A percentile compares a stretch with the other conserved stretches of the same genome.
Conservation (phyloP, 2,888 invertebrate genomes). For the Capitulum mitella region DNA sequence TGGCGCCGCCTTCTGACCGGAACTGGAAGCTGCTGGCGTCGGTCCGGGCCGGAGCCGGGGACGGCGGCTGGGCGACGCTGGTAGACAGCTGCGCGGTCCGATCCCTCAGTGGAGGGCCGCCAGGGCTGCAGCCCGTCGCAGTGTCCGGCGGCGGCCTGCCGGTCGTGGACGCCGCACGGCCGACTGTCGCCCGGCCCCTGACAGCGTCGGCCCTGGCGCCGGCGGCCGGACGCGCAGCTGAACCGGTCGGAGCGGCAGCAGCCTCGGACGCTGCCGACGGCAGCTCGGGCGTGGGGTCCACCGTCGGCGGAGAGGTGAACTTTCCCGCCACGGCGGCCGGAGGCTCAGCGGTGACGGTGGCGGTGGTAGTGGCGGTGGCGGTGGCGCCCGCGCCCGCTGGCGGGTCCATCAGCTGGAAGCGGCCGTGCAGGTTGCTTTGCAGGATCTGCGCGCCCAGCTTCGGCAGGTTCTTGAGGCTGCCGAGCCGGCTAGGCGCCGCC, state of each 20-base stretch:
- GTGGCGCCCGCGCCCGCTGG: too few relatives aligned
- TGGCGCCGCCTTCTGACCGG: not conserved
- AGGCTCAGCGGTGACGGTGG: too few relatives aligned
- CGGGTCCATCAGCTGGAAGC: conserved; percentile 13
- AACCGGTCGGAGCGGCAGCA: too few relatives aligned
- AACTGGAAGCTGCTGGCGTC: conserved; percentile 5
- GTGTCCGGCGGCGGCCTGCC: too few relatives aligned
- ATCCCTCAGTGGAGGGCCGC: not conserved
- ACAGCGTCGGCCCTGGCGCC: too few relatives aligned
- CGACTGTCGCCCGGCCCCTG: too few relatives aligned
- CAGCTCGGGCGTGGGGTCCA: too few relatives aligned
- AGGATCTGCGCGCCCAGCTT: conserved; percentile 8
- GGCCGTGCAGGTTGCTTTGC: conserved; percentile 16
- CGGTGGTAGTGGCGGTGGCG: too few relatives aligned
- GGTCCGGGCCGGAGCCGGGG: not conserved
- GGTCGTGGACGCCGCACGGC: not conserved
- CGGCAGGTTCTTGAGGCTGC: not conserved
- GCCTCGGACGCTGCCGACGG: too few relatives aligned
- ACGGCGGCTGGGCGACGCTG: not conserved
- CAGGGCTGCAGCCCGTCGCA: not conserved
- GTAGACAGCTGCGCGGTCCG: not conserved
- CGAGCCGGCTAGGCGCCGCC: not conserved
- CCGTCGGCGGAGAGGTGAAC: too few relatives aligned
- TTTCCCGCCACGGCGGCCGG: too few relatives aligned
- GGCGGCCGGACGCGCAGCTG: too few relatives aligned